phyloP scores from a whole-genome alignment of 2,113 vertebrate species.

The Oplegnathus fasciatus region DNA sequence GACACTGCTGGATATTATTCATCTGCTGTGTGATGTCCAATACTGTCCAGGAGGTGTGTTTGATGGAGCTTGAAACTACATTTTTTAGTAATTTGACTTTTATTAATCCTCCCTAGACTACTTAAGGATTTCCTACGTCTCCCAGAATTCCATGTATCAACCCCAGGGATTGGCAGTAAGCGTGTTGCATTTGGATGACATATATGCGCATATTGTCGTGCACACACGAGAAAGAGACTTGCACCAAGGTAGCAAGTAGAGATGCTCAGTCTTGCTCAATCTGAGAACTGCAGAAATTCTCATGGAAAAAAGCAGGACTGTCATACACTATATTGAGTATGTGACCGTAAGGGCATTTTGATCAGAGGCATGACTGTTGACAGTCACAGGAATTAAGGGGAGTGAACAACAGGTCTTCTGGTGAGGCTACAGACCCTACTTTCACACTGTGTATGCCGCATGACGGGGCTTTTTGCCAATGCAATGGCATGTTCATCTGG shows the following conservation, averaged over 20 bases:
- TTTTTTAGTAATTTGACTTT: neutral
- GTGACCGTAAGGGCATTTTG: neutral
- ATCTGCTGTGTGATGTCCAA: neutral
- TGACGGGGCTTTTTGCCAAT: neutral
- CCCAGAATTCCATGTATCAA: neutral
- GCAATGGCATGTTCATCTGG: neutral
- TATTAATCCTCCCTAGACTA: neutral
- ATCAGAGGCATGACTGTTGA: neutral
- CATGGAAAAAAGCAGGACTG: neutral
- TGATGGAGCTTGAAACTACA: neutral
- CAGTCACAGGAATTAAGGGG: neutral
- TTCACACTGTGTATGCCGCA: neutral
- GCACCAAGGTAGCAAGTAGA: neutral
- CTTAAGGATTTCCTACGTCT: neutral
- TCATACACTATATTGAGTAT: neutral
- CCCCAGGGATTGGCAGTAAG: neutral
- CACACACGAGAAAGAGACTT: neutral
- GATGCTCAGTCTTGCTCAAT: neutral
- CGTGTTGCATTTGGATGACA: neutral
- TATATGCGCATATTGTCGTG: neutral
- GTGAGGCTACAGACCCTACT: neutral
- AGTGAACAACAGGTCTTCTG: neutral
- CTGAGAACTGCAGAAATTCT: neutral
- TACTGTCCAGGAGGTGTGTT: neutral
- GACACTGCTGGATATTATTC: conserved; percentile 7